Conservation (phyloP, 2,797 vertebrate genomes). For the Lepilemur ruficaudatus region DNA sequence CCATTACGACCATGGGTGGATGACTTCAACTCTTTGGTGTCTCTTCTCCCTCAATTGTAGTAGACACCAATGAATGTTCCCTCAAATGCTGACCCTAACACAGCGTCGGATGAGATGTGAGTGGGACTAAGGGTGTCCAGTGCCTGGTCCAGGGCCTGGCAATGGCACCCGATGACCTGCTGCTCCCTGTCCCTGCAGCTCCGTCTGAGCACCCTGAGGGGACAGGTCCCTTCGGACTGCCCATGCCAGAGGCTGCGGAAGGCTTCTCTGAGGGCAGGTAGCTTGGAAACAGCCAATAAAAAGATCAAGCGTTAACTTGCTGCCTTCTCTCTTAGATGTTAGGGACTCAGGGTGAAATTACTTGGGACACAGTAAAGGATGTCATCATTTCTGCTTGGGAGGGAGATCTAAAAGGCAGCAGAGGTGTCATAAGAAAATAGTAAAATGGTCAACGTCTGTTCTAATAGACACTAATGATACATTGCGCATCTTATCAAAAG, state of each 20-base stretch:
- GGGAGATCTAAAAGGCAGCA: not conserved
- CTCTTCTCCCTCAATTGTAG: not conserved
- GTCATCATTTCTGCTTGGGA: not conserved
- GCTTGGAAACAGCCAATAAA: not conserved
- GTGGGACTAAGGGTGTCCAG: not conserved
- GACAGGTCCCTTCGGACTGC: not conserved
- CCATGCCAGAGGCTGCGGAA: not conserved
- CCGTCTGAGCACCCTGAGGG: not conserved
- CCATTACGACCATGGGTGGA: fast-evolving
- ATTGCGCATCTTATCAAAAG: not conserved
- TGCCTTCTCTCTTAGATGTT: not conserved
- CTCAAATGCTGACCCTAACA: not conserved
- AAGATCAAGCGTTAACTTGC: not conserved
- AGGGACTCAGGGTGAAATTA: no score
- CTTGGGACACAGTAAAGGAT: not conserved
- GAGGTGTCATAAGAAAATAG: not conserved
- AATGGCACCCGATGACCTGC: not conserved
- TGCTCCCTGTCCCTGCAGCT: not conserved
- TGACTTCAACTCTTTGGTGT: not conserved
- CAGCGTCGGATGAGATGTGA: not conserved
- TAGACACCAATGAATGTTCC: not conserved
- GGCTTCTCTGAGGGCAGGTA: not conserved
- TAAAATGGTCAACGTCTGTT: not conserved
- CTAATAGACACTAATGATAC: not conserved
- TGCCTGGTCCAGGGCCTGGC: not conserved